Evolutionary conservation across 2,113 vertebrate species (phyloP).

Genomic region (Oenanthe oenanthe): DNA sequence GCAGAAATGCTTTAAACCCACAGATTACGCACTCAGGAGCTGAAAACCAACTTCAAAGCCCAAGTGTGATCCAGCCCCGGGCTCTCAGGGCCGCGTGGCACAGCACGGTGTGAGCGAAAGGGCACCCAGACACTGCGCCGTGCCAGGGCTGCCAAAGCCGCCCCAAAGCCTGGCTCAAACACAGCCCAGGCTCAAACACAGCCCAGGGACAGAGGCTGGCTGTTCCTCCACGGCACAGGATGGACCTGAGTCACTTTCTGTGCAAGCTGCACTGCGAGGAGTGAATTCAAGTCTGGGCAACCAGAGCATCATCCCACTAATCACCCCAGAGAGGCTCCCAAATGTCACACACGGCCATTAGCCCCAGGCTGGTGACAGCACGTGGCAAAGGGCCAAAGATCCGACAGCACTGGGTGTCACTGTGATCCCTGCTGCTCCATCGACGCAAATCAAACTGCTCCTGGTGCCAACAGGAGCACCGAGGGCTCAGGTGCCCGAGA

Average conservation of each 20-base stretch:
- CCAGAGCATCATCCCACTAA: accelerated
- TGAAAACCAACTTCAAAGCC: background rate
- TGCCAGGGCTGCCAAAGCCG: background rate
- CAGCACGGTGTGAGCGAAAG: accelerated
- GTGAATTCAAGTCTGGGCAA: accelerated
- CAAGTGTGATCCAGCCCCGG: accelerated
- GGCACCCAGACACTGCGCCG: accelerated
- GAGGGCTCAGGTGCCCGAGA: accelerated
- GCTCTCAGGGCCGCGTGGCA: background rate
- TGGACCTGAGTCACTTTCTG: accelerated
- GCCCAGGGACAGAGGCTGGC: too few species aligned
- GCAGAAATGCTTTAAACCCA: background rate
- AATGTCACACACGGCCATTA: background rate
- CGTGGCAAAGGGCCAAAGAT: background rate
- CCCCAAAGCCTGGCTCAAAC: accelerated
- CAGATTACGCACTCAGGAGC: background rate
- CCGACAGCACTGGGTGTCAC: background rate
- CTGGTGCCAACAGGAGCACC: background rate
- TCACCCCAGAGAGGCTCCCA: background rate
- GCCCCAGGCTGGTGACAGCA: background rate
- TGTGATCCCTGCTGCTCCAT: background rate
- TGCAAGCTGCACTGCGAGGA: background rate
- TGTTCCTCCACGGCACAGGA: accelerated
- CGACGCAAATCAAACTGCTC: accelerated
- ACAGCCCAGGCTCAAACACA: accelerated